These are phyloP conservation scores for Platyrinchus mystaceus DNA, from an alignment of 2,797 vertebrate species.

Conservation along the genomic window DNA sequence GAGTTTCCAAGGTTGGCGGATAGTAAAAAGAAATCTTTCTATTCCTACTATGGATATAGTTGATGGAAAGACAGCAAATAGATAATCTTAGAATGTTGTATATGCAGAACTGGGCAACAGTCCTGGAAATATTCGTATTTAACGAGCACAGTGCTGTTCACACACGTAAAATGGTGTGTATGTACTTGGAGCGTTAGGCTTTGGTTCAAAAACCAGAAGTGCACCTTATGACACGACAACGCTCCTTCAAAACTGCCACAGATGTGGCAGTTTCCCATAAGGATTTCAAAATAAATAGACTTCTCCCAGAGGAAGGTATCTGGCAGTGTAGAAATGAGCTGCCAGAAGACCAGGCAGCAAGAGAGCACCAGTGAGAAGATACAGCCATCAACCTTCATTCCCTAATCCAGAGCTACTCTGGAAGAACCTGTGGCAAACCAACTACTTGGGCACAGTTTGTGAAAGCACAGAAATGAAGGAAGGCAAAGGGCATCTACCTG, in stretches of 20 bases:
- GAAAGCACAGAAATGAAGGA: background rate
- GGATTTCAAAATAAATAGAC: background rate
- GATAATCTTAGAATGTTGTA: conserved; percentile 12
- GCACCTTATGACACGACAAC: background rate
- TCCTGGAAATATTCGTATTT: conserved; percentile 8
- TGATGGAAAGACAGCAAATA: conserved; percentile 31
- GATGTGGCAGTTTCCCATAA: fast-evolving
- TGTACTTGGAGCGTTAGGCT: background rate
- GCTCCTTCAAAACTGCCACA: background rate
- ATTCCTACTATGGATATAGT: background rate
- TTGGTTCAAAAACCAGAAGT: background rate
- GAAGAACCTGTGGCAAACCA: background rate
- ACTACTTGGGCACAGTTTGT: background rate
- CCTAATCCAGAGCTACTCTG: background rate
- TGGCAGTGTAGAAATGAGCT: background rate
- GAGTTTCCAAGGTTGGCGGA: background rate
- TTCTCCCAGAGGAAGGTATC: background rate
- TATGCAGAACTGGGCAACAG: background rate
- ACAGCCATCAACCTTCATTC: background rate
- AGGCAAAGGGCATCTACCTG: background rate
- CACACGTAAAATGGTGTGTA: background rate
- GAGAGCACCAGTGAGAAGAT: background rate
- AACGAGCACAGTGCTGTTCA: background rate
- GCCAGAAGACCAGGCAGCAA: background rate
- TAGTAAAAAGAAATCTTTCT: background rate